Evolutionary conservation across 2,888 invertebrate genomes (phyloP).

Genomic region (Caradrina kadenii): DNA sequence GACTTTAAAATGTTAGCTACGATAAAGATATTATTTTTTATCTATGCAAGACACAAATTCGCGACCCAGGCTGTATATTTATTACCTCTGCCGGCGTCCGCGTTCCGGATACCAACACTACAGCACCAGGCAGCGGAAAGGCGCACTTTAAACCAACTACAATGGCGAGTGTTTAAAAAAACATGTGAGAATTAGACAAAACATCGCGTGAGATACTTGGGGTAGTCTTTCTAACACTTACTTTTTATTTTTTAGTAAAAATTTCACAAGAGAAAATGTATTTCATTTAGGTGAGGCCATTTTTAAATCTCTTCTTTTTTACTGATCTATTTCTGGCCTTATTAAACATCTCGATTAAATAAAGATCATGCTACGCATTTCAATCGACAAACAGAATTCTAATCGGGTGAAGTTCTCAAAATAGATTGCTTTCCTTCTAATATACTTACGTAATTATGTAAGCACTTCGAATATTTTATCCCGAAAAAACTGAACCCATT

Average conservation of each 20-base stretch:
- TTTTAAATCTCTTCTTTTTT: background rate
- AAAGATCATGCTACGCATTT: background rate
- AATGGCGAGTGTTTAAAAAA: constrained; percentile 38
- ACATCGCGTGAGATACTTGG: constrained; percentile 37
- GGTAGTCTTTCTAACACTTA: constrained; percentile 12
- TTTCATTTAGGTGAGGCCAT: background rate
- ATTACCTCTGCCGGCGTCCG: constrained; percentile 51
- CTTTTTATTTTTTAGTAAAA: constrained; percentile 12
- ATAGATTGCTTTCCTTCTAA: background rate
- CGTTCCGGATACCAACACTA: constrained; percentile 59
- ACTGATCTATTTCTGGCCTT: background rate
- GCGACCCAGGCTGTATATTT: constrained; percentile 49
- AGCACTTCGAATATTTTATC: background rate
- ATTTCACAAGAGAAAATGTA: background rate
- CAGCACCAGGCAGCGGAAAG: constrained; percentile 54
- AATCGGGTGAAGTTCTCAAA: background rate
- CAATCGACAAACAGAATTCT: constrained; percentile 2
- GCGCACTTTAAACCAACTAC: constrained; percentile 56
- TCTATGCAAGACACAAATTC: constrained; percentile 57
- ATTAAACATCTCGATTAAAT: background rate
- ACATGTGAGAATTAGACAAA: constrained; percentile 55
- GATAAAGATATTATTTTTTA: constrained; percentile 54
- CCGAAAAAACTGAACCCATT: background rate
- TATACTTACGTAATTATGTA: no score
- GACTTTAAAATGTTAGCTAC: constrained; percentile 16